A percentile compares a stretch with the other conserved stretches of the same genome.
Evolutionary conservation across 2,797 vertebrate species (phyloP).

Genomic region (Rhodeus uyekii): DNA sequence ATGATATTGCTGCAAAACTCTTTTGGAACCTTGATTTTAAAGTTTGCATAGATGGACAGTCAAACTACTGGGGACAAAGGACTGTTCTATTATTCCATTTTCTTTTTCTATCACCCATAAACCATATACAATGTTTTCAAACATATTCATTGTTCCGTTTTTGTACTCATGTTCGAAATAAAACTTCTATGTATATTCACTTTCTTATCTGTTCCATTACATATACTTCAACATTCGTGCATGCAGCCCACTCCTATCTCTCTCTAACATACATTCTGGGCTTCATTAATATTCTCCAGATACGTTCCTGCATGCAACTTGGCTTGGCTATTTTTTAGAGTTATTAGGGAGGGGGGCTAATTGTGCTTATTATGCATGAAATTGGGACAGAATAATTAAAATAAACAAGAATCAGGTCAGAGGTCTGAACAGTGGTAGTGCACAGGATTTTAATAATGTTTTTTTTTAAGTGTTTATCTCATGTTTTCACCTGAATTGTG

Average conservation of each 20-base stretch:
- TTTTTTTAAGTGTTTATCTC: constrained; percentile 4
- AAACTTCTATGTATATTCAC: not conserved
- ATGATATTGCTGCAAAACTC: not conserved
- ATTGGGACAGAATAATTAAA: constrained; percentile 45
- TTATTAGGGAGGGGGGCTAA: constrained; percentile 38
- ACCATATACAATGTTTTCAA: not conserved
- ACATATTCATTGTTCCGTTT: not conserved
- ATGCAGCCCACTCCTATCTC: constrained; percentile 19
- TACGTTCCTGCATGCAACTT: constrained; percentile 13
- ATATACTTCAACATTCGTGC: constrained; percentile 5
- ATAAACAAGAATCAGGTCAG: constrained; percentile 41
- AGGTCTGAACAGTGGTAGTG: constrained; percentile 10
- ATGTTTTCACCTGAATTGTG: constrained; percentile 1
- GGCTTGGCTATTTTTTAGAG: not conserved
- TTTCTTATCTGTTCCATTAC: constrained; percentile 25
- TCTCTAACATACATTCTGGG: constrained; percentile 20
- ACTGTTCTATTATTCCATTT: not conserved
- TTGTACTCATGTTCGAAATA: not conserved
- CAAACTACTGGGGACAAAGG: not conserved
- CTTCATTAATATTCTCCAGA: constrained; percentile 25
- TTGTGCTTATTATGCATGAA: constrained; percentile 34
- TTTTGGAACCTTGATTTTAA: not conserved
- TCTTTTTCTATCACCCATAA: not conserved
- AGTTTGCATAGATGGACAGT: not conserved
- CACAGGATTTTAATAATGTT: not conserved